A percentile compares a stretch with the other conserved stretches of the same genome.
Conservation (phyloP, 2,888 invertebrate genomes). For the Pocota personata region DNA sequence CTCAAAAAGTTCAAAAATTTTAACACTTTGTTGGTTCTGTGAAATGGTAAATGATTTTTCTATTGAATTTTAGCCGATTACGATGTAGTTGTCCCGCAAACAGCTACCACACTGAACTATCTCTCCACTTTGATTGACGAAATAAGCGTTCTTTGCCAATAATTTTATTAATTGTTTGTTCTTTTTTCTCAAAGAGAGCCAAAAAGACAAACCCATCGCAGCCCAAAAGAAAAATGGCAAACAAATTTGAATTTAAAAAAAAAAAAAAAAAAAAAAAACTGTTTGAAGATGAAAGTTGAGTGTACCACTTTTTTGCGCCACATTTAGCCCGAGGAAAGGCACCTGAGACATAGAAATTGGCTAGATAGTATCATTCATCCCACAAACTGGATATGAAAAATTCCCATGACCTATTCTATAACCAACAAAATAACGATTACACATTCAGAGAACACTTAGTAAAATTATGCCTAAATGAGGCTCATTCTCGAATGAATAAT, state of each 20-base stretch:
- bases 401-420: slow-evolving; percentile 62
- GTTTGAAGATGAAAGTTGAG: slow-evolving; percentile 65
- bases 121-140: slow-evolving; percentile 46
- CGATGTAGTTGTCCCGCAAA: not conserved
- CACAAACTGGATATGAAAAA: not conserved
- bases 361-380: not conserved
- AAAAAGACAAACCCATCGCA: not conserved
- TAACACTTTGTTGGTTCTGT: slow-evolving; percentile 21
- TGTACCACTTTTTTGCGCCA: slow-evolving; percentile 57
- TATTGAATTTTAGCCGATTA: not conserved
- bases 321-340: slow-evolving; percentile 19
- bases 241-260: slow-evolving; percentile 29
- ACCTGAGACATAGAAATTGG: slow-evolving; percentile 15
- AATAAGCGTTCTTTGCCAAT: slow-evolving; percentile 30
- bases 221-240: slow-evolving; percentile 3
- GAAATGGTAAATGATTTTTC: not conserved
- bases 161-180: slow-evolving; percentile 43
- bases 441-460: not conserved
- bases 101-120: slow-evolving; percentile 7
- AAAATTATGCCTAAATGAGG: slow-evolving; percentile 10
- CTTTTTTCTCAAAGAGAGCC: slow-evolving; percentile 12
- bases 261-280: slow-evolving; percentile 23
- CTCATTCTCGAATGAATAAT: not conserved
- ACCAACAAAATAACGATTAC: not conserved
- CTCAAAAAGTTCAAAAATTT: slow-evolving; percentile 52